Base-by-base conservation (phyloP, 2,113 vertebrate species). In the Erpornis zantholeuca region DNA sequence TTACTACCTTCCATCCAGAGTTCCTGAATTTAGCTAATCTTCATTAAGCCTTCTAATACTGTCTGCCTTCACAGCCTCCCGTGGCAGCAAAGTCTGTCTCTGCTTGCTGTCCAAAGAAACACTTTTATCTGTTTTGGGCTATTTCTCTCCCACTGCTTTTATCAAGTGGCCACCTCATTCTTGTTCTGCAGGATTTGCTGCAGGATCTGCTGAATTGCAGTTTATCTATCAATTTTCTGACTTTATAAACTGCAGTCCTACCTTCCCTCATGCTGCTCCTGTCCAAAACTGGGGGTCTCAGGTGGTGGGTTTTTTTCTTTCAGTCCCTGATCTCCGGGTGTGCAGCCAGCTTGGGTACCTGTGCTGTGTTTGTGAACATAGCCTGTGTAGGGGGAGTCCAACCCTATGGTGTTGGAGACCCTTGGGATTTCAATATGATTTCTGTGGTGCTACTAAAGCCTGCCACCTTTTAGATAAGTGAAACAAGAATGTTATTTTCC, bases 191-290 rank as follows among this genome's bases (percentile, higher is more conserved):
- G n/a, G n/a, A n/a, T n/a, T n/a, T n/a, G 3, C 45, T 35, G 19
- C 38, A 56, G 27, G 33, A 56, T 69, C 64, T 86, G 4, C 24
- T 44, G 18, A 42, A 64, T 33, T 1, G 0, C 27, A 38, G 20
- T 42, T 82, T 33, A 49, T 33, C 36, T 33, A 0, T 42, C 0
- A 0, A 8, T 59, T 82, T 82, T 9, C 5, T 2, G 6, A n/a
- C 11, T 57, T 44, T 19, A 21, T 35, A 25, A 79, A 50, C 49
- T 27, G 38, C 2, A 3, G 61, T 35, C 16, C 27, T 47, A 12
- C 23, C 7, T 17, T 72, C 22, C 57, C 14, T 70, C 8, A 21
- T 5, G 1, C 12, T 70, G 31, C 23, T 84, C 16, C 16, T 57
- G 2, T 44, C 17, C 17, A 66, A 40, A 69, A 20, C 4, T 38